Evolutionary conservation across 2,797 vertebrate species (phyloP).

Genomic region (Helicolenus hilgendorfi): DNA sequence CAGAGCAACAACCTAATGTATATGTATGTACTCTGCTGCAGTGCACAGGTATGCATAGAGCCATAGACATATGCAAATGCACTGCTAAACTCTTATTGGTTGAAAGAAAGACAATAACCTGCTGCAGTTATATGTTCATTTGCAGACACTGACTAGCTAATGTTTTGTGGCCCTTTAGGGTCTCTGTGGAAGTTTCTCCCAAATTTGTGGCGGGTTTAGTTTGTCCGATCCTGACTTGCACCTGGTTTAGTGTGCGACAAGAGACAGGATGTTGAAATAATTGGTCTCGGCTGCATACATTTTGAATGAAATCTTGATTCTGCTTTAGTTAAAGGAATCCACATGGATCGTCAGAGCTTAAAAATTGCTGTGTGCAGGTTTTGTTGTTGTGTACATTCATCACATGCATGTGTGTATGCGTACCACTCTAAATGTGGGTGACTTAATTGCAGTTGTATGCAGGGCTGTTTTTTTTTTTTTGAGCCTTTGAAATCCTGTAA

Average conservation of each 20-base stretch:
- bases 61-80: not conserved
- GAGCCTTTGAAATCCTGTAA: slow-evolving; percentile 67
- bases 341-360: not conserved
- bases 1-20: too few species aligned
- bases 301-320: not conserved
- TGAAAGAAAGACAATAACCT: not conserved
- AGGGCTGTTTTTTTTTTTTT: not conserved
- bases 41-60: not conserved
- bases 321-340: not conserved
- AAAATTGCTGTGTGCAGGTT: not conserved
- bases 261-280: not conserved
- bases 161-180: not conserved
- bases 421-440: not conserved
- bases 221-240: not conserved
- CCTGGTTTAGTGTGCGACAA: not conserved
- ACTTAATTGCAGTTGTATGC: slow-evolving; percentile 6
- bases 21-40: not conserved
- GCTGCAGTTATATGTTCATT: not conserved
- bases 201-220: not conserved
- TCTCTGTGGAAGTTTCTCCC: not conserved
- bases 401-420: not conserved
- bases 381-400: not conserved
- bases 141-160: not conserved
- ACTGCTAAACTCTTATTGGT: not conserved
- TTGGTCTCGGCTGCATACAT: not conserved